A percentile compares a stretch with the other conserved stretches of the same genome.
These are phyloP conservation scores for Vanessa tameamea DNA, from an alignment of 1,140 invertebrate species.

Conservation along the genomic window DNA sequence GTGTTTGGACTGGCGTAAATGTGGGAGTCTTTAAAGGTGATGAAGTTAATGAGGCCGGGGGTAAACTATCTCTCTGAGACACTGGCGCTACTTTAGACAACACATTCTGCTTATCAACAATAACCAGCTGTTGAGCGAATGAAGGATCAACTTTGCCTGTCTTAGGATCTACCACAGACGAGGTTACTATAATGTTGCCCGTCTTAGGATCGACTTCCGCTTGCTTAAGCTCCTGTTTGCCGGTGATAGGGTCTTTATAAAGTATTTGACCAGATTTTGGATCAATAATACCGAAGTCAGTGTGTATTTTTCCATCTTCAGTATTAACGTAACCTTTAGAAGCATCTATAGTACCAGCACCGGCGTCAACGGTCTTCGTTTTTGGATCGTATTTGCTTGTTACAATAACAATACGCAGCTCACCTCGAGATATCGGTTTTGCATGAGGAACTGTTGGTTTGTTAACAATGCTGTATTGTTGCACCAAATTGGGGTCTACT, in stretches of 20 bases:
- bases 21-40: constrained; percentile 63
- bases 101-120: constrained; percentile 75
- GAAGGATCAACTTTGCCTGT: constrained; percentile 81
- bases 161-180: constrained; percentile 80
- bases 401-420: constrained; percentile 81
- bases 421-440: constrained; percentile 74
- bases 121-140: constrained; percentile 70
- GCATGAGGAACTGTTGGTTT: constrained; percentile 79
- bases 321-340: constrained; percentile 80
- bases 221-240: constrained; percentile 82
- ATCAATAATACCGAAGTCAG: constrained; percentile 83
- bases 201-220: constrained; percentile 81
- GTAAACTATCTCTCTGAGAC: constrained; percentile 60
- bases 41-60: constrained; percentile 62
- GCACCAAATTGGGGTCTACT: constrained; percentile 82
- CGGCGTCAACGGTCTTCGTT: constrained; percentile 81
- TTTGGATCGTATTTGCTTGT: constrained; percentile 81
- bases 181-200: constrained; percentile 80
- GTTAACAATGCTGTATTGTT: constrained; percentile 80
- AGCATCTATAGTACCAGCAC: constrained; percentile 79
- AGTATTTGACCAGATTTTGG: constrained; percentile 80
- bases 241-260: constrained; percentile 81
- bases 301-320: constrained; percentile 83
- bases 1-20: constrained; percentile 57
- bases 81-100: constrained; percentile 61